phyloP scores from a whole-genome alignment of 1,140 invertebrate genomes.

The Cotesia vestalis region DNA sequence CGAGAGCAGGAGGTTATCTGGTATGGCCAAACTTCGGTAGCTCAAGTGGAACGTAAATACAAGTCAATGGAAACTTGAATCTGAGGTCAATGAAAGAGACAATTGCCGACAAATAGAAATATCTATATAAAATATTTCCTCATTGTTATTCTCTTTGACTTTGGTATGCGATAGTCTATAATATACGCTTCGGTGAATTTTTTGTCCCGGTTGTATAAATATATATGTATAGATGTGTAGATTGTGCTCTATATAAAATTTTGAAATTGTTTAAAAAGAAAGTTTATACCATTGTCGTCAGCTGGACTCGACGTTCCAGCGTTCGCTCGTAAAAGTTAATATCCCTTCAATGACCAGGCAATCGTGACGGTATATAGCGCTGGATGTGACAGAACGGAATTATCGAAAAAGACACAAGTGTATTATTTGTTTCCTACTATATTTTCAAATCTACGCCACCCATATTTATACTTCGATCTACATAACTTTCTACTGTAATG shows the following conservation, averaged over 20 bases:
- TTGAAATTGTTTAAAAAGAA: not conserved
- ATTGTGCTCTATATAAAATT: not conserved
- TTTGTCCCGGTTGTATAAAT: no score
- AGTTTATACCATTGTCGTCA: slow-evolving; percentile 4
- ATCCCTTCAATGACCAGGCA: not conserved
- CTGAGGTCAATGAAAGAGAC: slow-evolving; percentile 15
- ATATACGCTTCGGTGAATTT: no score
- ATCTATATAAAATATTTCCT: not conserved
- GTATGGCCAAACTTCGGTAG: not conserved
- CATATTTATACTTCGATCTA: no score
- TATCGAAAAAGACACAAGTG: slow-evolving; percentile 4
- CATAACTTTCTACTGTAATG: no score
- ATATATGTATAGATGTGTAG: no score
- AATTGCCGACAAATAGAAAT: slow-evolving; percentile 10
- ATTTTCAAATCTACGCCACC: no score
- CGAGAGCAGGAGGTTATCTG: not conserved
- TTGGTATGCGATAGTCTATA: not conserved
- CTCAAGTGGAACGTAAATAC: slow-evolving; percentile 1
- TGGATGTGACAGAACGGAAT: slow-evolving; percentile 1
- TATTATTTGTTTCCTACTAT: no score
- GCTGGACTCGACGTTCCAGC: not conserved
- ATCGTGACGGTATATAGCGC: not conserved
- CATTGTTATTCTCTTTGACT: not conserved
- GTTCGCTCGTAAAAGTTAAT: slow-evolving; percentile 19
- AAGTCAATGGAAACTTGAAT: slow-evolving; percentile 1